A percentile compares a stretch with the other conserved stretches of the same genome.
Evolutionary conservation across 2,113 vertebrate species (phyloP).

Genomic region (Scytalopus superciliaris): DNA sequence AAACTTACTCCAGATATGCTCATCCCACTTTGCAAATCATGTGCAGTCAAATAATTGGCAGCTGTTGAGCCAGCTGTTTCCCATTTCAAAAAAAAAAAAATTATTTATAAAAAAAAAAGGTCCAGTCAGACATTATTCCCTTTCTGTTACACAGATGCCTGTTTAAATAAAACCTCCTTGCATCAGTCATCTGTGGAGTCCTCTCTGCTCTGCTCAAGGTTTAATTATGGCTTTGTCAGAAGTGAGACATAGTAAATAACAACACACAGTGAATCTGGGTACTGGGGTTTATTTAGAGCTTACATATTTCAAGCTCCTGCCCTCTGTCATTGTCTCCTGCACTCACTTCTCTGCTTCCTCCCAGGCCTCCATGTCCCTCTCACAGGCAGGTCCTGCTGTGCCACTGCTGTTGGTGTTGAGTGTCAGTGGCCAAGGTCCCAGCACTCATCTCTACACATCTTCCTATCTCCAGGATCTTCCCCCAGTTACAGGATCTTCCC

Average conservation of each 20-base stretch:
- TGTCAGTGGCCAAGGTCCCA: accelerated
- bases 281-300: not conserved
- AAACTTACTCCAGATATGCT: slow-evolving; percentile 19
- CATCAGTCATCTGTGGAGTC: not conserved
- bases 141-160: slow-evolving; percentile 25
- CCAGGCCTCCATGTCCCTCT: not conserved
- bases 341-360: not conserved
- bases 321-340: not conserved
- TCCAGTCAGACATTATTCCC: not conserved
- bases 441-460: not conserved
- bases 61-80: slow-evolving; percentile 35
- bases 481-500: not conserved
- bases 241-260: not conserved
- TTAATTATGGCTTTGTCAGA: slow-evolving; percentile 23
- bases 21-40: slow-evolving; percentile 23
- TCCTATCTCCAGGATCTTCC: not conserved
- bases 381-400: not conserved
- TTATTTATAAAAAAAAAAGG: slow-evolving; percentile 38
- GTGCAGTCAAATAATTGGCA: slow-evolving; percentile 33
- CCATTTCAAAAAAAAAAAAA: not conserved
- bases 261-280: not conserved
- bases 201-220: not conserved
- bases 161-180: slow-evolving; percentile 13
- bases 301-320: not conserved
- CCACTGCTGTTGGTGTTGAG: not conserved